A percentile compares a stretch with the other conserved stretches of the same genome.
phyloP scores from a whole-genome alignment of 2,797 vertebrate species.

The Crenuchus spilurus region DNA sequence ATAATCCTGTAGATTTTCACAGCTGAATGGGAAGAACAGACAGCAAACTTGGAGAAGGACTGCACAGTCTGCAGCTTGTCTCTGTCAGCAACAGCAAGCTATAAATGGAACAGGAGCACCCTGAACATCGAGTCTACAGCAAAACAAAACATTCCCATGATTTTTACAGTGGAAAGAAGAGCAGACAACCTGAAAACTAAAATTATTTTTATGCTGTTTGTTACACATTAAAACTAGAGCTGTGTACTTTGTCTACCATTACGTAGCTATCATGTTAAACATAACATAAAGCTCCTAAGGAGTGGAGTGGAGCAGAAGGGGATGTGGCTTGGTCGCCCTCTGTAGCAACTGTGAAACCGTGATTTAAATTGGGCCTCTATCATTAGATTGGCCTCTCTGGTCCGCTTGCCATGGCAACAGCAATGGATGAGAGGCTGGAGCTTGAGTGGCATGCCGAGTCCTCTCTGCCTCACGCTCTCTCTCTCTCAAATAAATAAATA shows the following conservation, averaged over 20 bases:
- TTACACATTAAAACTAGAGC: neutral
- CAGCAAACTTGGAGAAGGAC: conserved; percentile 7
- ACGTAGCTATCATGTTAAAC: too few species aligned
- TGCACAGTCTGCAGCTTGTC: conserved; percentile 37
- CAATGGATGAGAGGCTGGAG: conserved; percentile 37
- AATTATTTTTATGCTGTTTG: neutral
- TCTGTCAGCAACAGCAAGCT: conserved; percentile 45
- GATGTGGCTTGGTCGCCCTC: conserved; percentile 4
- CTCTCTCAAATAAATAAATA: neutral
- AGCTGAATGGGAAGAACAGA: conserved; percentile 30
- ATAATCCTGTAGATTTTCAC: conserved; percentile 35
- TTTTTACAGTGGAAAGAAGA: neutral
- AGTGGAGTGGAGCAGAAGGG: neutral
- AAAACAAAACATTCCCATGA: conserved; percentile 14
- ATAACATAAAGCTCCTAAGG: neutral
- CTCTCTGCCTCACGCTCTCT: conserved; percentile 5
- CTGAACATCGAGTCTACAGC: conserved; percentile 16
- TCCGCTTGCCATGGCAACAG: conserved; percentile 61
- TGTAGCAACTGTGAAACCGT: conserved; percentile 33
- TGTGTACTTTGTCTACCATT: neutral
- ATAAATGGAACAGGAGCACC: conserved; percentile 44
- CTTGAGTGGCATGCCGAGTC: conserved; percentile 44
- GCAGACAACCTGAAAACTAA: neutral
- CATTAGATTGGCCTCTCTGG: conserved; percentile 47
- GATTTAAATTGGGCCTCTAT: conserved; percentile 47